Evolutionary conservation across 2,888 invertebrate species (phyloP), one percentile per base, ranked within the genome.

Genomic region (Tinea trinotella): DNA sequence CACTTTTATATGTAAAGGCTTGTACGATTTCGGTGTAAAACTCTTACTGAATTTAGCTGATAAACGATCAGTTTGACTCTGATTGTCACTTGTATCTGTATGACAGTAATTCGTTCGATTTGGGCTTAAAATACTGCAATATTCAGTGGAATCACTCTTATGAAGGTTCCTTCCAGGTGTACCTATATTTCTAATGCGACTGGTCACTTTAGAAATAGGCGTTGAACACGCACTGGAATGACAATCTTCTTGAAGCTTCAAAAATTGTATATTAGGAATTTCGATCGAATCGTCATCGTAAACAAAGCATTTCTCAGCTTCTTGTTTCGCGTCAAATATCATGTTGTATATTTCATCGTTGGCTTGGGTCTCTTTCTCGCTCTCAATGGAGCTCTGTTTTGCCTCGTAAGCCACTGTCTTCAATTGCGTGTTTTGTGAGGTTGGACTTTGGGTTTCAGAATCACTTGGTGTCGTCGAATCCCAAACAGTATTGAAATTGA

Each of bases 131-230:
- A 87, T 76, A 55, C 84, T 85, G 57, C 86, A 86, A 59, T 87
- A 87, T 62, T 87, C 85, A 0, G 87, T 87, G 0, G 87, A 87
- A 60, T 86, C 86, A 56, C 84, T 85, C 59, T 74, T 74, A 18
- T 86, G 79, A 20, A 85, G 62, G 5, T 15, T 6, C 0, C 66
- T 60, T 53, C 76, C 76, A 13, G 84, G 81, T 0, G 84, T 76
- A 0, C 66, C 75, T 6, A 76, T 62, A 12, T 82, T 77, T 62
- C 71, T 81, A 5, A 79, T 68, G 18, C 74, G 66, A 1, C 77
- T 69, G 34, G 68, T 68, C 1, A 81, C 60, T 57, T 79, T 83
- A 10, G 76, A 62, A 61, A 84, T 66, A 1, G 84, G 84, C 0
- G 84, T 85, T 0, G 84, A 85, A 54, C 79, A 85, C 44, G 76